These are phyloP conservation scores for Pristiophorus japonicus DNA, from an alignment of 2,113 vertebrate genomes.

Conservation along the genomic window DNA sequence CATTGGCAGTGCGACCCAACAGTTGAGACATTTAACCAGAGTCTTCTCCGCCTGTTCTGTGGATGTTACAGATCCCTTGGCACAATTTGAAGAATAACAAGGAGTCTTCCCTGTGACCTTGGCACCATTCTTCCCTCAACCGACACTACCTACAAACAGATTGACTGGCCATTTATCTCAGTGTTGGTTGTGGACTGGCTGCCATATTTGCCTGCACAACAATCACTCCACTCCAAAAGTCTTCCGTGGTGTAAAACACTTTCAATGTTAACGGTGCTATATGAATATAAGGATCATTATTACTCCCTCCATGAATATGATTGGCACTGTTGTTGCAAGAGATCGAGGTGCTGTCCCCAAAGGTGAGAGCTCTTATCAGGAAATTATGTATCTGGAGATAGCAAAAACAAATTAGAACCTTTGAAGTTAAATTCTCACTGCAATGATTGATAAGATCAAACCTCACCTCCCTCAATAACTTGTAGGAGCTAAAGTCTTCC, in stretches of 20 bases:
- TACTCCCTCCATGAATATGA: background rate
- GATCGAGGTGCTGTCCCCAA: background rate
- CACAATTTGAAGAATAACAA: too few species aligned
- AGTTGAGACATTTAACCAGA: too few species aligned
- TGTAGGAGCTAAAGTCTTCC: background rate
- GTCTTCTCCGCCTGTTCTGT: background rate
- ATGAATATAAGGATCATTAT: background rate
- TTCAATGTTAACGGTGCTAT: background rate
- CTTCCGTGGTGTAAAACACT: background rate
- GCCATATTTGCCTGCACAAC: background rate
- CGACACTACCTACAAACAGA: background rate
- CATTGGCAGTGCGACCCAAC: background rate
- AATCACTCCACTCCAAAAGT: background rate
- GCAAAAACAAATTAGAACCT: background rate
- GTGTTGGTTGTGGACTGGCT: background rate
- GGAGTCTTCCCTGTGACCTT: background rate
- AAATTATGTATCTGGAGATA: background rate
- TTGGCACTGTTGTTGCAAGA: background rate
- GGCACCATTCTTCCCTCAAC: background rate
- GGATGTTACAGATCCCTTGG: background rate
- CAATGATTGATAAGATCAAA: conserved; percentile 3
- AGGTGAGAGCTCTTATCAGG: background rate
- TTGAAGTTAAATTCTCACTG: background rate
- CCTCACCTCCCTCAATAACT: background rate
- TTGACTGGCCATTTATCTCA: background rate